Conservation (phyloP, 1,140 invertebrate genomes). For the Belonocnema kinseyi region DNA sequence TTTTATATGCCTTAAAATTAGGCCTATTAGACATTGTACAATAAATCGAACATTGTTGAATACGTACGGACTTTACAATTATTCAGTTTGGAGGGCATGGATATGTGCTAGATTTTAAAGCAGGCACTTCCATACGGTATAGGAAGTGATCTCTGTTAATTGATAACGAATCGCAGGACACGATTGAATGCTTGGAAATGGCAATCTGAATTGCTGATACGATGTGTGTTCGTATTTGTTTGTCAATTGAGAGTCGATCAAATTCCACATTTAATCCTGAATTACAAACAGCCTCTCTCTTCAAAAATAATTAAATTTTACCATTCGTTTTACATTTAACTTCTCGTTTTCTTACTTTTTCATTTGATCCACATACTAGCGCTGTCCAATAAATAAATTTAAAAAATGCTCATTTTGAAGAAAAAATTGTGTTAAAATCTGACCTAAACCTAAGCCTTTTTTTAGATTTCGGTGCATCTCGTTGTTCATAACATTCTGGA, state of each 20-base stretch:
- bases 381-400: too few species aligned
- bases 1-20: too few species aligned
- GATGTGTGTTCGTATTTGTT: conserved; percentile 16
- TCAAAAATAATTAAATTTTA: neutral
- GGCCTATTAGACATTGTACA: too few species aligned
- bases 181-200: conserved; percentile 15
- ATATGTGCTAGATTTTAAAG: neutral
- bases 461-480: too few species aligned
- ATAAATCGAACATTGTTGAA: too few species aligned
- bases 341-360: too few species aligned
- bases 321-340: neutral
- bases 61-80: too few species aligned
- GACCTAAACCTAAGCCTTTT: too few species aligned
- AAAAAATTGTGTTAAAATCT: too few species aligned
- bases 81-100: neutral
- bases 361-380: too few species aligned
- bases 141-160: conserved; percentile 12
- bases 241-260: conserved; percentile 26
- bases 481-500: too few species aligned
- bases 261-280: conserved; percentile 6
- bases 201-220: conserved; percentile 8
- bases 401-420: too few species aligned
- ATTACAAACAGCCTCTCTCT: neutral
- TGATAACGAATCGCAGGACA: conserved; percentile 6
- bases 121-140: neutral